Evolutionary conservation across 2,113 vertebrate species (phyloP).

Genomic region (Raphicerus campestris): DNA sequence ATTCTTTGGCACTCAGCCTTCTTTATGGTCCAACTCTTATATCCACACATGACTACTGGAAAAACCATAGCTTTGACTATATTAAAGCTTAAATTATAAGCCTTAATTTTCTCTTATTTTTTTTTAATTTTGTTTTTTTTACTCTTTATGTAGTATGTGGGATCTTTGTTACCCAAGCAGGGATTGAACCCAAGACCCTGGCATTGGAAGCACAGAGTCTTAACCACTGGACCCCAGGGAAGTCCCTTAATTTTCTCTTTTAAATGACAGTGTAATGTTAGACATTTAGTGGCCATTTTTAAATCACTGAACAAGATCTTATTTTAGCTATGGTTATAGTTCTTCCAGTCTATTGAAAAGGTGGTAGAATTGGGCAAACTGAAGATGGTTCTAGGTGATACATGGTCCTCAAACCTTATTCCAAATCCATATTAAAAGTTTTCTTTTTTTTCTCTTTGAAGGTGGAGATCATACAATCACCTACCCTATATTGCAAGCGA

Average conservation of each 20-base stretch:
- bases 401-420: neutral
- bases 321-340: neutral
- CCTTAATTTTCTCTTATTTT: neutral
- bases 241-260: neutral
- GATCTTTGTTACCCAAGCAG: neutral
- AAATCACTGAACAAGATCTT: neutral
- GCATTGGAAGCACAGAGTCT: neutral
- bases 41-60: neutral
- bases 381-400: neutral
- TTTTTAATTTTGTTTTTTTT: neutral
- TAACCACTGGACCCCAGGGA: neutral
- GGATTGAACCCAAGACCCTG: neutral
- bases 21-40: neutral
- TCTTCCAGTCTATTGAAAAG: neutral
- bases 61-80: neutral
- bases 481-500: conserved; percentile 93
- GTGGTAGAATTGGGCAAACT: neutral
- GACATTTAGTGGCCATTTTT: neutral
- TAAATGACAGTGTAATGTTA: neutral
- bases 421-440: neutral
- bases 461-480: conserved; percentile 96
- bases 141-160: neutral
- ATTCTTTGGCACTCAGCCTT: neutral
- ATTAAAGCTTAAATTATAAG: neutral
- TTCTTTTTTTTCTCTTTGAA: conserved; percentile 61